Base-by-base conservation (phyloP, 2,113 vertebrate species). In the Rhipidura dahli region DNA sequence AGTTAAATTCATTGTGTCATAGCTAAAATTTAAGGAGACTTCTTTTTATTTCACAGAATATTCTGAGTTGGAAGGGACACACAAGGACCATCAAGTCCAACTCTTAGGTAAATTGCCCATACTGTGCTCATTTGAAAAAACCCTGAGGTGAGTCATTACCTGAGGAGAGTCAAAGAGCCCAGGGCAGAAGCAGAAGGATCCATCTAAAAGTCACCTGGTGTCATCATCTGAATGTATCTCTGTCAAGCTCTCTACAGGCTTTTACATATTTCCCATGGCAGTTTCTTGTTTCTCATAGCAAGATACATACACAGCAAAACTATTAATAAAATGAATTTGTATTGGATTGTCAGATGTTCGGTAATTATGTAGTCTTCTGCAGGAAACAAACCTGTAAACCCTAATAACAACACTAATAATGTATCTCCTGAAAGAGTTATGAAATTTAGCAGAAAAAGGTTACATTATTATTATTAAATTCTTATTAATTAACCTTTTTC, bases 61-160 rank as follows among this genome's bases (percentile, higher is more conserved):
- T 31, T 76, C 35, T 59, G 16, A 35, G 4, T 59, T 76, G 21
- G 17, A 76, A 86, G 31, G 27, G 17, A 44, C 6, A 3, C 20
- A 59, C 37, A 51, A 44, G 11, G 37, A 30, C 31, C 27, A 30
- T 16, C 26, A 31, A 59, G 44, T 31, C 13, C 71, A 50, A 1
- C 26, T 59, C 14, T 50, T 37, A 31, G 37, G 10, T 44, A 7
- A 68, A 37, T 27, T 51, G 27, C 7, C 11, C 17, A 15, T 33
- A 44, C 26, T 45, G 10, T 75, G 31, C 5, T 63, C 1, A 11
- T 63, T 50, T 65, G 23, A 61, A 87, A 69, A 84, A 57, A 5
- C 0, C 0, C 5, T 4, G 0, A 77, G 69, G 19, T 45, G 6
- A 78, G 19, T 47, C 24, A 53, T 66, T 73, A 56, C 5, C 9